These are phyloP conservation scores for Dolichoris vasculosae DNA, from an alignment of 1,140 invertebrate species.

Conservation along the genomic window DNA sequence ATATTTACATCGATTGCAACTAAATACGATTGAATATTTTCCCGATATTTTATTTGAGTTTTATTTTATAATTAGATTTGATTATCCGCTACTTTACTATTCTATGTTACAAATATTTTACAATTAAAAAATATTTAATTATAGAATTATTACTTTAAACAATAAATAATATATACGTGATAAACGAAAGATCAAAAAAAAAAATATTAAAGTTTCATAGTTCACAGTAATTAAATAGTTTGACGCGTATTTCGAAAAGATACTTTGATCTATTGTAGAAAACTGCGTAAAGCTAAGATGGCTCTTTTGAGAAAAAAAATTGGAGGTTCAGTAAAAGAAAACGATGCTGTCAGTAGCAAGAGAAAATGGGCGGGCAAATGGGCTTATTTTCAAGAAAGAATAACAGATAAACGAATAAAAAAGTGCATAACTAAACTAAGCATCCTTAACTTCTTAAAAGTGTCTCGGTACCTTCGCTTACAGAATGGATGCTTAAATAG, in stretches of 20 bases:
- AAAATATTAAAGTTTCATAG: too few species aligned
- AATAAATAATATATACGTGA: too few species aligned
- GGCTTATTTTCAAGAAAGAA: neutral
- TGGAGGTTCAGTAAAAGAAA: neutral
- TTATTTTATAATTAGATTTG: too few species aligned
- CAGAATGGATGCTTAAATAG: neutral
- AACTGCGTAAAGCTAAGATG: neutral
- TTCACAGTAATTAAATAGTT: too few species aligned
- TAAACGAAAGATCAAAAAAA: too few species aligned
- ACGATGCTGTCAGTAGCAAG: neutral
- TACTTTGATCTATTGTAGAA: neutral
- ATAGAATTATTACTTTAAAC: too few species aligned
- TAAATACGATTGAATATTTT: too few species aligned
- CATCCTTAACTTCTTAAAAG: neutral
- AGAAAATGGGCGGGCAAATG: neutral
- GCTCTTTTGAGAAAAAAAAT: neutral
- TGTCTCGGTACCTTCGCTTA: neutral
- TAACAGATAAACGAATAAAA: neutral
- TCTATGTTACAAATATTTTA: too few species aligned
- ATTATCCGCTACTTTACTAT: too few species aligned
- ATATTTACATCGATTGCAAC: neutral
- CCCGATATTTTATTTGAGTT: too few species aligned
- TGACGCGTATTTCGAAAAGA: neutral
- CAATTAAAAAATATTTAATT: too few species aligned
- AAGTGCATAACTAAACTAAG: neutral